Base-by-base conservation (phyloP, 2,888 invertebrate genomes). In the Noctua janthina region DNA sequence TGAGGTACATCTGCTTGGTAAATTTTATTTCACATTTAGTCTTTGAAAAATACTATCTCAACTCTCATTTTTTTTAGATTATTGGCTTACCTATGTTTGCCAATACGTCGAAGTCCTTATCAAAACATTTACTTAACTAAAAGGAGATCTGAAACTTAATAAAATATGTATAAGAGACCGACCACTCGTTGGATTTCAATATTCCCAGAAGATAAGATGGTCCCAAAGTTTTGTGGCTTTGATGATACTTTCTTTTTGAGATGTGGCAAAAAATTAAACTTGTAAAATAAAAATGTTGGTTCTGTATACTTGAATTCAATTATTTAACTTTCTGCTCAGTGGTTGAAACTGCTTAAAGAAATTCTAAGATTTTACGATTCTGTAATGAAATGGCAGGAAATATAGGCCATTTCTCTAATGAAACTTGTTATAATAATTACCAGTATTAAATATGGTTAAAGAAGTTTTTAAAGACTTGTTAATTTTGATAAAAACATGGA, bases 181-280 rank as follows among this genome's bases (percentile, higher is more conserved):
- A 51, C 49, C 76, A 82, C 59, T 87, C 84, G 71, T 74, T 77
- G 39, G 74, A 80, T 88, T 90, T 86, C 84, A 91, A 89, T 89
- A 90, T 89, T 89, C 79, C 80, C 77, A 76, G 79, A 86, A 78
- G 85, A 90, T 87, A 84, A 77, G 84, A 90, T 87, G 84, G 82
- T 87, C 86, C 76, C 76, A 88, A 91, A 91, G 83, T 90, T 92
- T 69, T 59, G 78, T 83, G 82, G 81, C 91, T 91, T 91, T 91
- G 89, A 91, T 82, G 85, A 90, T 87, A 84, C 87, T 89, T 90
- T 88, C 86, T 89, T 88, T 84, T 85, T 70, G 81, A 87, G 79
- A 85, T 79, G 74, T 79, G 76, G 75, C 79, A 83, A 92, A 87
- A 82, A 83, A 70, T 69, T 80, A 85, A 83, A 90, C 89, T 90